Evolutionary conservation across 2,113 vertebrate species (phyloP).

Genomic region (Gambusia holbrooki): DNA sequence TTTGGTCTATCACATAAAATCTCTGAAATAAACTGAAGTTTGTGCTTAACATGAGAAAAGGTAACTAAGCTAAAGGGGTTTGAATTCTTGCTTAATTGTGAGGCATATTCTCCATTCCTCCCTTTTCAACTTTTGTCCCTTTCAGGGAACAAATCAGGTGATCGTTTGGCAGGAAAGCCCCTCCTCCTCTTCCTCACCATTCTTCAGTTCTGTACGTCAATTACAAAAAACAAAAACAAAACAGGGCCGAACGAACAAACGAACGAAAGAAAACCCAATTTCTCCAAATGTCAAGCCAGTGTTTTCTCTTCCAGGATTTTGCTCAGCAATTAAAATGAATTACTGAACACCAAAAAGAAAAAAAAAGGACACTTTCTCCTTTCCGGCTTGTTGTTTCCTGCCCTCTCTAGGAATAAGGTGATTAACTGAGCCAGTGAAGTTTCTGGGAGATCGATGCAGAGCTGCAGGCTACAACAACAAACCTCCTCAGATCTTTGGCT

Average conservation of each 20-base stretch:
- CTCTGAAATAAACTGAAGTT: no score
- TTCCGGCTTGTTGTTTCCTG: slow-evolving; percentile 34
- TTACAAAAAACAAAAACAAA: slow-evolving; percentile 48
- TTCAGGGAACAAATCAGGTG: slow-evolving; percentile 30
- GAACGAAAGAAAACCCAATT: slow-evolving; percentile 26
- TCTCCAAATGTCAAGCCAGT: slow-evolving; percentile 41
- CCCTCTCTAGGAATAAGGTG: slow-evolving; percentile 56
- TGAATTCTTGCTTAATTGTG: no score
- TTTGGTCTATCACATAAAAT: no score
- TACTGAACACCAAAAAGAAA: slow-evolving; percentile 16
- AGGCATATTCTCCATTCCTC: slow-evolving; percentile 3
- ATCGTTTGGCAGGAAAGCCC: slow-evolving; percentile 36
- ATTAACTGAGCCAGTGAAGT: slow-evolving; percentile 67
- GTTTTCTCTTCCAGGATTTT: slow-evolving; percentile 45
- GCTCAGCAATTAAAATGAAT: slow-evolving; percentile 46
- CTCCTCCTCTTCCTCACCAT: neutral
- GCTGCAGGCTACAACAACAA: slow-evolving; percentile 73
- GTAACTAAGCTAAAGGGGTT: no score
- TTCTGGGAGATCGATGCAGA: slow-evolving; percentile 63
- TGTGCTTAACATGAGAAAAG: no score
- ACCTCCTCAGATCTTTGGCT: slow-evolving; percentile 68
- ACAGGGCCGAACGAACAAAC: slow-evolving; percentile 17
- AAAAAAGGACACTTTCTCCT: slow-evolving; percentile 20
- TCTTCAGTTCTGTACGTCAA: slow-evolving; percentile 49
- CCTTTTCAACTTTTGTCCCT: slow-evolving; percentile 24